A percentile compares a stretch with the other conserved stretches of the same genome.
Evolutionary conservation across 2,797 vertebrate genomes (phyloP).

Genomic region (Danio choprae): DNA sequence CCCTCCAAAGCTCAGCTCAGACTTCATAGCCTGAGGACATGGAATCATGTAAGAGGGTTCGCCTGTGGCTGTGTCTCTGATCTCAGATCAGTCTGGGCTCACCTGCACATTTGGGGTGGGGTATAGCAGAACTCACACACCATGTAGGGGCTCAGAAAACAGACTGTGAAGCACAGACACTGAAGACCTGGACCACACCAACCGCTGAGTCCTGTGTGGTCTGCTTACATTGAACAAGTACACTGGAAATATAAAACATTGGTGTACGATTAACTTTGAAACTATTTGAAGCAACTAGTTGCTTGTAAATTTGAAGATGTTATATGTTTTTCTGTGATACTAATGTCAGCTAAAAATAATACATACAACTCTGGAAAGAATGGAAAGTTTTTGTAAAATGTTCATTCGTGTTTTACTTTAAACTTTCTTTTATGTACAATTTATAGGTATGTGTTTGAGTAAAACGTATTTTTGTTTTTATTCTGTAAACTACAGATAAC

Average conservation of each 20-base stretch:
- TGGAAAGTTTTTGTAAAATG: no score
- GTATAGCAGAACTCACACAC: constrained; percentile 36
- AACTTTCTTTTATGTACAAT: no score
- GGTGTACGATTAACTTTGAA: not conserved
- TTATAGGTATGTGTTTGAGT: no score
- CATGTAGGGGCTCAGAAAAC: constrained; percentile 10
- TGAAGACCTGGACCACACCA: not conserved
- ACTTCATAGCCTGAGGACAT: constrained; percentile 57
- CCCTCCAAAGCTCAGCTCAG: constrained; percentile 50
- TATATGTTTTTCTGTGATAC: no score
- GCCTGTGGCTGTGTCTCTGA: constrained; percentile 55
- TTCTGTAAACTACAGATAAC: no score
- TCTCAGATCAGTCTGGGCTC: constrained; percentile 55
- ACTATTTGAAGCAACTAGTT: not conserved
- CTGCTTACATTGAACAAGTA: not conserved
- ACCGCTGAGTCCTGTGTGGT: not conserved
- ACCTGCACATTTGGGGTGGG: constrained; percentile 44
- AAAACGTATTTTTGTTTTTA: no score
- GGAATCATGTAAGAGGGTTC: constrained; percentile 48
- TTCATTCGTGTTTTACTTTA: no score
- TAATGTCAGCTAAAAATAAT: no score
- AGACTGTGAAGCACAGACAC: constrained; percentile 7
- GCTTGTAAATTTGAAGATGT: not conserved
- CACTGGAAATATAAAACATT: not conserved
- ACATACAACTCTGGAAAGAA: no score